phyloP scores from a whole-genome alignment of 2,888 invertebrate genomes.

The Linnaemya vulpina region DNA sequence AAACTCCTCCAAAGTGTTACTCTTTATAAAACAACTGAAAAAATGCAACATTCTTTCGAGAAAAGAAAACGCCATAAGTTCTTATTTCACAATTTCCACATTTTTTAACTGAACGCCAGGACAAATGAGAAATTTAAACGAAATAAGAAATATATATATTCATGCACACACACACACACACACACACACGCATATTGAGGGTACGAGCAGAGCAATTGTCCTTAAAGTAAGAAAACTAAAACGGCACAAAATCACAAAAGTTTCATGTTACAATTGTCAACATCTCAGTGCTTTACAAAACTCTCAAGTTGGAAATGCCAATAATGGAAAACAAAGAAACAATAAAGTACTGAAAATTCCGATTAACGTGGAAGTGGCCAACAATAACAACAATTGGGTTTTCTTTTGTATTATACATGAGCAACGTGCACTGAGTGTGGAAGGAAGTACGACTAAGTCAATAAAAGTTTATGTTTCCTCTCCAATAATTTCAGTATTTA shows the following conservation, averaged over 20 bases:
- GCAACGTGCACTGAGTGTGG: background rate
- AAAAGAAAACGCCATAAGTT: no score
- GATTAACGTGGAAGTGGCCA: constrained; percentile 12
- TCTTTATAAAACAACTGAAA: no score
- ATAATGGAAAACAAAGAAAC: constrained; percentile 10
- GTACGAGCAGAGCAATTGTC: background rate
- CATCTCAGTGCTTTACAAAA: background rate
- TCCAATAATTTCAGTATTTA: background rate
- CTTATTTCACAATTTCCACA: background rate
- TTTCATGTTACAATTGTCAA: constrained; percentile 26
- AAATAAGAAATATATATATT: background rate
- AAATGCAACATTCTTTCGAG: no score
- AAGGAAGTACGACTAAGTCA: background rate
- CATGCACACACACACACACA: no score
- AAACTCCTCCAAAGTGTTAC: no score
- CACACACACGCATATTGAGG: no score
- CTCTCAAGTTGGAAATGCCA: constrained; percentile 12
- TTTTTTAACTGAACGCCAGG: background rate
- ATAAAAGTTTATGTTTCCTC: background rate
- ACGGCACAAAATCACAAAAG: constrained; percentile 5
- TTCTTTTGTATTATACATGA: background rate
- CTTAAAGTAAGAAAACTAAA: background rate
- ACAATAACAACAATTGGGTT: constrained; percentile 40
- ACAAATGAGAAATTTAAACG: background rate
- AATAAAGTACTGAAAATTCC: constrained; percentile 8